Evolutionary conservation across 2,113 vertebrate species (phyloP).

Genomic region (Archocentrus centrarchus): DNA sequence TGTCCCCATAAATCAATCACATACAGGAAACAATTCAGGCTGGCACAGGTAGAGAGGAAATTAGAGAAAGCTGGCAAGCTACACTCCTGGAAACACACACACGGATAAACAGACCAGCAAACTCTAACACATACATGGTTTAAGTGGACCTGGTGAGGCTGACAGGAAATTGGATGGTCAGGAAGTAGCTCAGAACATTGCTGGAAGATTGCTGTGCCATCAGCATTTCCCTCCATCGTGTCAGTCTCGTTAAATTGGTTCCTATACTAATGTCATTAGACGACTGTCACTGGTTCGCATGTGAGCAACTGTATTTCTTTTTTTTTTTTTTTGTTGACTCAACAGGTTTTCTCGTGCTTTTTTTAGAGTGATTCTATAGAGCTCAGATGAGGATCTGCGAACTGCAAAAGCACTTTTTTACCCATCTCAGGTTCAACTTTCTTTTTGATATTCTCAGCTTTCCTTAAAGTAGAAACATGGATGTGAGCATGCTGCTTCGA

Average conservation of each 20-base stretch:
- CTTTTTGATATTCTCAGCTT: neutral
- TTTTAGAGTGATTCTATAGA: neutral
- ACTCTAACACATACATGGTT: conserved; percentile 17
- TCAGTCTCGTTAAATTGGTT: conserved; percentile 57
- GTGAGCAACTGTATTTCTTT: neutral
- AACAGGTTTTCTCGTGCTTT: neutral
- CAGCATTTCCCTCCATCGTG: conserved; percentile 27
- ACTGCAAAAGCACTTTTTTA: neutral
- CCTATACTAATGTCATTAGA: conserved; percentile 20
- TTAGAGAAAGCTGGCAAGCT: conserved; percentile 56
- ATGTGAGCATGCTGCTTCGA: neutral
- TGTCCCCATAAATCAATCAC: conserved; percentile 70
- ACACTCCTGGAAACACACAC: neutral
- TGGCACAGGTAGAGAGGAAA: conserved; percentile 73
- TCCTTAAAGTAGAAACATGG: neutral
- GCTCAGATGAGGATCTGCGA: accelerated
- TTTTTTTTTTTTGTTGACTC: neutral
- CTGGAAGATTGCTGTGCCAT: conserved; percentile 53
- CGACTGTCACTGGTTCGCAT: neutral
- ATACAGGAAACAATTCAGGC: conserved; percentile 65
- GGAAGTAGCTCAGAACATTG: conserved; percentile 54
- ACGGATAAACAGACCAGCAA: neutral
- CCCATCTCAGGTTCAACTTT: no score
- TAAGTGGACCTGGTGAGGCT: conserved; percentile 20
- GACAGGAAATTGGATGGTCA: conserved; percentile 71